Conservation (phyloP, 2,888 invertebrate genomes). For the Leptura quadrifasciata region DNA sequence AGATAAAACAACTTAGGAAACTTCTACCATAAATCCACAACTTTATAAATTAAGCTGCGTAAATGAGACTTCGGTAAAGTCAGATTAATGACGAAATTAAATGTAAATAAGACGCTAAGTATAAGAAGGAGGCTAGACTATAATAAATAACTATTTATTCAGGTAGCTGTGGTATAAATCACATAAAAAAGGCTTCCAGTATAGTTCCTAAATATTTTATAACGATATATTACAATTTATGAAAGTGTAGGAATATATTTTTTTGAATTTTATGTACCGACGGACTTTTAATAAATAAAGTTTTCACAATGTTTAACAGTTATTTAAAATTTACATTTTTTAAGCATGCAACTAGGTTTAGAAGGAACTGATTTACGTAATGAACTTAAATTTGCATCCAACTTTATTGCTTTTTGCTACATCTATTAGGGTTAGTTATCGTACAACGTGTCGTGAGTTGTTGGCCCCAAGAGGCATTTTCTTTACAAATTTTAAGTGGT, state of each 20-base stretch:
- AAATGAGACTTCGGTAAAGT: conserved; percentile 74
- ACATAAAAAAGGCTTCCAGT: conserved; percentile 18
- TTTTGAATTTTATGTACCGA: background rate
- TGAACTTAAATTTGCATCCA: too few relatives aligned
- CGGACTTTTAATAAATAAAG: background rate
- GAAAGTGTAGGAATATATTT: background rate
- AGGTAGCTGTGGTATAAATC: conserved; percentile 35
- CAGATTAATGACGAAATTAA: conserved; percentile 74
- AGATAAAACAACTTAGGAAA: conserved; percentile 72
- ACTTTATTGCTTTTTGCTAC: too few relatives aligned
- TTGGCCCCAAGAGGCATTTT: too few relatives aligned
- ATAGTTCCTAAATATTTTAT: conserved; percentile 27
- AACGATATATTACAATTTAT: conserved; percentile 22
- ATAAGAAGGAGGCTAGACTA: conserved; percentile 56
- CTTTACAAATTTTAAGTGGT: too few relatives aligned
- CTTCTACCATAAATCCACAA: conserved; percentile 74
- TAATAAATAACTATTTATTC: conserved; percentile 55
- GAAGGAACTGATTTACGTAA: too few relatives aligned
- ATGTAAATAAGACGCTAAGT: conserved; percentile 71
- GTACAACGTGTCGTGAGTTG: too few relatives aligned
- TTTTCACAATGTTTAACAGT: background rate
- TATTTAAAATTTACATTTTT: background rate
- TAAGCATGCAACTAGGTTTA: background rate
- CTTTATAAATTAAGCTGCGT: conserved; percentile 74
- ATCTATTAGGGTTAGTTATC: too few relatives aligned